Conservation (phyloP, 2,797 vertebrate species). For the Danionella dracula region DNA sequence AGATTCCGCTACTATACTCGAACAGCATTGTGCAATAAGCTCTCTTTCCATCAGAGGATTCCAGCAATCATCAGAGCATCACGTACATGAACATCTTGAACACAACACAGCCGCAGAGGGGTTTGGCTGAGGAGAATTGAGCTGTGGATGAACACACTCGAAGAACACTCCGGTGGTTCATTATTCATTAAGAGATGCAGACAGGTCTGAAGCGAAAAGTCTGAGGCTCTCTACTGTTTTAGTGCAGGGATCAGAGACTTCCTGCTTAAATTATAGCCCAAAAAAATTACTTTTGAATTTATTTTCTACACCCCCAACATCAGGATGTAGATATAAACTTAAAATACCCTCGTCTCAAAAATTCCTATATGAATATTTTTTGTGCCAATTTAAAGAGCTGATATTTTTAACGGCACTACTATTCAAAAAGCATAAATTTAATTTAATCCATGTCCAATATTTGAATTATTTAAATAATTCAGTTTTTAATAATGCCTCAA, state of each 20-base stretch:
- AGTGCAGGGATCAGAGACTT: neutral
- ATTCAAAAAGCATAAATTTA: too few relatives aligned
- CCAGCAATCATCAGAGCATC: neutral
- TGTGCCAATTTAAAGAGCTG: too few relatives aligned
- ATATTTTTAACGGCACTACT: too few relatives aligned
- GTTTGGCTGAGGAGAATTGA: neutral
- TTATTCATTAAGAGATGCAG: conserved; percentile 13
- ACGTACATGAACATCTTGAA: conserved; percentile 5
- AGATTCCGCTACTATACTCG: neutral
- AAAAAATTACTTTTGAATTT: neutral
- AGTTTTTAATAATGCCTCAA: too few relatives aligned
- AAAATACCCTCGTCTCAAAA: too few relatives aligned
- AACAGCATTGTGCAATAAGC: neutral
- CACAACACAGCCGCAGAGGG: neutral
- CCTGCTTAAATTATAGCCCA: neutral
- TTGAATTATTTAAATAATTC: too few relatives aligned
- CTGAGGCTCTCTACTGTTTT: too few relatives aligned
- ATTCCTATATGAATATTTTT: too few relatives aligned
- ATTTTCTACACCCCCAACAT: neutral
- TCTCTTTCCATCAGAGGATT: neutral
- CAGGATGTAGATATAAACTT: too few relatives aligned
- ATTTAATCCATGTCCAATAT: too few relatives aligned
- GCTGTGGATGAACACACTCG: neutral
- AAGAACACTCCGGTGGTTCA: neutral
- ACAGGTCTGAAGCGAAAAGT: conserved; percentile 2